These are phyloP conservation scores for Motacilla tschutschensis DNA, from an alignment of 2,113 vertebrate species.

Conservation along the genomic window DNA sequence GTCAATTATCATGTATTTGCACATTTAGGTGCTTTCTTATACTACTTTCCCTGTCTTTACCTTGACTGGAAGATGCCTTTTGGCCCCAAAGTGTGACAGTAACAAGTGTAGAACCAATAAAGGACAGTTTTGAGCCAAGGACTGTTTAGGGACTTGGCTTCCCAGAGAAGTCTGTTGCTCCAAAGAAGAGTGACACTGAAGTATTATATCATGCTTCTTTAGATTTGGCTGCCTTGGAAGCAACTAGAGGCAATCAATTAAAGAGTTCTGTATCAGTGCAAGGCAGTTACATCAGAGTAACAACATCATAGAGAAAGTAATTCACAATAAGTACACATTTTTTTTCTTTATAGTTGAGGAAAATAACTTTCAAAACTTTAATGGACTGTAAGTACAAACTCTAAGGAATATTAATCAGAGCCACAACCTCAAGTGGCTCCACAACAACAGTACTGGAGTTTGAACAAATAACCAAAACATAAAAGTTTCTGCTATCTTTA, in stretches of 20 bases:
- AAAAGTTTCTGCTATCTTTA: neutral
- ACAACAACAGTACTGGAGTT: neutral
- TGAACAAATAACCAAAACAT: neutral
- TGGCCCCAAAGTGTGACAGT: neutral
- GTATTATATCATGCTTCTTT: accelerated
- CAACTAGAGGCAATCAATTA: neutral
- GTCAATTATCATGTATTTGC: neutral
- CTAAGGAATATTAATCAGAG: neutral
- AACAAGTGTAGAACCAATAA: neutral
- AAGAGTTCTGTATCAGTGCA: accelerated
- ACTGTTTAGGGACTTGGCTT: neutral
- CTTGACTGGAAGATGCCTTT: neutral
- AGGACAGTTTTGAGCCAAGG: neutral
- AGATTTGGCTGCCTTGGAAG: neutral
- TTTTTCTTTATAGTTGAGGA: neutral
- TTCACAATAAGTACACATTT: neutral
- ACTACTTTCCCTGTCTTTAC: neutral
- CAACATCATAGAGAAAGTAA: neutral
- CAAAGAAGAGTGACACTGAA: neutral
- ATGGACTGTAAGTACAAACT: neutral
- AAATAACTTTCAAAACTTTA: neutral
- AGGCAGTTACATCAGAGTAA: neutral
- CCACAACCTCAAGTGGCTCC: neutral
- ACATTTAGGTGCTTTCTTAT: neutral
- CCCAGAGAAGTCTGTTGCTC: neutral